Conservation (phyloP, 2,797 vertebrate species). For the Tenualosa ilisha region DNA sequence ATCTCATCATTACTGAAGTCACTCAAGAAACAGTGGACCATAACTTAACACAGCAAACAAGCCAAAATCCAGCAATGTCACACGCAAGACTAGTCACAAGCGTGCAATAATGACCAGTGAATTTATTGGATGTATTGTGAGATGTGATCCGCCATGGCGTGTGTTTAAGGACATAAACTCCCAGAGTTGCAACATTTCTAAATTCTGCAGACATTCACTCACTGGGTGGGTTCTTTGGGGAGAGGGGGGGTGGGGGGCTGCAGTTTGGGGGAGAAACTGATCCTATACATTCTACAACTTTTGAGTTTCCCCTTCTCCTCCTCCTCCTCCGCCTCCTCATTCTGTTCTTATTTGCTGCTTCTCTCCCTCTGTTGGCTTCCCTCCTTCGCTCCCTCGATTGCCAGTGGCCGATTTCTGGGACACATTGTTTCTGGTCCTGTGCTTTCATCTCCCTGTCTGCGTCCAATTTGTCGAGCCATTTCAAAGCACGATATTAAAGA, state of each 20-base stretch:
- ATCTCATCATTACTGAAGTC: neutral
- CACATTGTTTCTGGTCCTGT: constrained; percentile 74
- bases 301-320: neutral
- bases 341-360: constrained; percentile 57
- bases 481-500: constrained; percentile 74
- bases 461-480: constrained; percentile 79
- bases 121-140: neutral
- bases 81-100: neutral
- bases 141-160: neutral
- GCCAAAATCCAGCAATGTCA: neutral
- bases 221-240: neutral
- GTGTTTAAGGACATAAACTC: neutral
- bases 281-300: neutral
- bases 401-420: constrained; percentile 74
- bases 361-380: constrained; percentile 32
- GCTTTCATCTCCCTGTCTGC: constrained; percentile 75
- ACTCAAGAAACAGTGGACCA: neutral
- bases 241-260: too few relatives aligned
- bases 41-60: neutral
- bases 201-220: neutral
- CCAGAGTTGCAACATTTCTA: neutral
- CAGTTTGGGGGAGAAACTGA: neutral
- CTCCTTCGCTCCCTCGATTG: constrained; percentile 54
- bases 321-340: constrained; percentile 37
- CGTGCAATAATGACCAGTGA: neutral